phyloP scores from a whole-genome alignment of 2,113 vertebrate genomes.

The Loxodonta africana region DNA sequence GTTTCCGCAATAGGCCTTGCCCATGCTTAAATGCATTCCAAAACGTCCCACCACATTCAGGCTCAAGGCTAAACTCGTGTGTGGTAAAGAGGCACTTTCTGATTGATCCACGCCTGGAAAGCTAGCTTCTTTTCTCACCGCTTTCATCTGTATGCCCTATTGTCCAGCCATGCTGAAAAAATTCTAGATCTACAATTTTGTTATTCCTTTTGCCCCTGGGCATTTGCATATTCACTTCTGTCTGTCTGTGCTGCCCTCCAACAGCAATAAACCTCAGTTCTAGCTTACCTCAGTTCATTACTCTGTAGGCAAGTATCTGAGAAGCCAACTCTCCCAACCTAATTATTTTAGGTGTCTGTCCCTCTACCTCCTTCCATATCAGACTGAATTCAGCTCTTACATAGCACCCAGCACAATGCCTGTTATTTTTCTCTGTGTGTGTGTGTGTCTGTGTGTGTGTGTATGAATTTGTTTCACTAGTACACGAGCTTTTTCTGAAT shows the following conservation, averaged over 20 bases:
- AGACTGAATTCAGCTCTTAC: neutral
- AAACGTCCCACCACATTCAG: neutral
- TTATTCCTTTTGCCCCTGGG: neutral
- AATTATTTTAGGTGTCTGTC: neutral
- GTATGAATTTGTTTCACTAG: neutral
- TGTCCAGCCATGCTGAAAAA: neutral
- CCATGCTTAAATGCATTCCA: neutral
- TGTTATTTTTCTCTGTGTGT: neutral
- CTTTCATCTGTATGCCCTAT: neutral
- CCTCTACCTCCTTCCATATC: neutral
- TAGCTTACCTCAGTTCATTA: neutral
- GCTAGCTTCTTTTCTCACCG: neutral
- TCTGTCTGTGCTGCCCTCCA: neutral
- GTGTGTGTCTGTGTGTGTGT: neutral
- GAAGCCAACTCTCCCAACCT: neutral
- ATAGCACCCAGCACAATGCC: accelerated
- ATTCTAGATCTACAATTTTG: neutral
- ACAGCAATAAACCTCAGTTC: neutral
- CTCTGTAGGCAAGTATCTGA: neutral
- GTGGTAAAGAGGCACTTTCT: neutral
- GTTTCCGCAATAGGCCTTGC: no score
- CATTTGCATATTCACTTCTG: neutral
- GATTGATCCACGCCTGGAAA: neutral
- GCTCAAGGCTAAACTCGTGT: neutral
- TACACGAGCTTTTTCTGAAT: neutral